A percentile compares a stretch with the other conserved stretches of the same genome.
Evolutionary conservation across 1,140 invertebrate species (phyloP).

Genomic region (Achatina immaculata): DNA sequence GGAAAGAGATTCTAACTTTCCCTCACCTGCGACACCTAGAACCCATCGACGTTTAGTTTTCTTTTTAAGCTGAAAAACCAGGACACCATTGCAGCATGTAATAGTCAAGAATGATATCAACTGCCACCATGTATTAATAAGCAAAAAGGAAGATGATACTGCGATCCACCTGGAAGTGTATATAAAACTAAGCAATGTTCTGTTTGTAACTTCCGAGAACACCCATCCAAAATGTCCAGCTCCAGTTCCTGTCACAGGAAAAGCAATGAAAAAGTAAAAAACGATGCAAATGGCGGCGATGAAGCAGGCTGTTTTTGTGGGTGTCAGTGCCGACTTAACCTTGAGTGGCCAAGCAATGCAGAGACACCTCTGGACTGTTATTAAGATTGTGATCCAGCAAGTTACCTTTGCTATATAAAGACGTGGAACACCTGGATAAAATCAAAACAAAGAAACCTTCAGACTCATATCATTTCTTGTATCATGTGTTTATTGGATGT

Average conservation of each 20-base stretch:
- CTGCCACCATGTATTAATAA: too few species aligned
- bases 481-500: too few species aligned
- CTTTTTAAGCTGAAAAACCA: neutral
- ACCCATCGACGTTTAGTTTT: neutral
- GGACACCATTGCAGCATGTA: too few species aligned
- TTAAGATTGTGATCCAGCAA: neutral
- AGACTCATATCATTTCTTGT: too few species aligned
- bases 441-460: too few species aligned
- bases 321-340: neutral
- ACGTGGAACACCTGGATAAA: too few species aligned
- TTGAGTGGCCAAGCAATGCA: slow-evolving; percentile 1
- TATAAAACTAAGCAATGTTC: neutral
- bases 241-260: neutral
- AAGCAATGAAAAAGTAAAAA: neutral
- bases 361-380: neutral
- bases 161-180: too few species aligned
- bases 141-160: too few species aligned
- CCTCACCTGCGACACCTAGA: too few species aligned
- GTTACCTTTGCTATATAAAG: neutral
- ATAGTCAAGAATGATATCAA: too few species aligned
- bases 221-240: neutral
- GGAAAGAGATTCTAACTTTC: neutral
- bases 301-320: neutral
- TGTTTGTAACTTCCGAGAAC: neutral
- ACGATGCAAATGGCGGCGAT: neutral